Base-by-base conservation (phyloP, 92 coral and sea anemone genomes). In the Virgularia gustaviana region DNA sequence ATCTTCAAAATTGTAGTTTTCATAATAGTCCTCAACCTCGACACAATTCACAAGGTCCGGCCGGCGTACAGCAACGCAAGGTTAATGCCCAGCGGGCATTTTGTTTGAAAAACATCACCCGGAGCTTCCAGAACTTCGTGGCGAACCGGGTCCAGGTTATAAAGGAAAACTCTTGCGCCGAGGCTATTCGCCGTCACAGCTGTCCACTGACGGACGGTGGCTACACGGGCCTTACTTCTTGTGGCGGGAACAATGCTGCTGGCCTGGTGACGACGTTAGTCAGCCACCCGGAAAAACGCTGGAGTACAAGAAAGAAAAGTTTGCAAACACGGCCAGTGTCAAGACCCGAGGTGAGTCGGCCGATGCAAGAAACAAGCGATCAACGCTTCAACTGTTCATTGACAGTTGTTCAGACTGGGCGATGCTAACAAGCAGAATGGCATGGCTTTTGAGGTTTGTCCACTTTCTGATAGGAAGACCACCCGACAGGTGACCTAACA, bases 351-450 rank as follows among this genome's bases (percentile, higher is more conserved):
- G n/a, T n/a, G n/a, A n/a, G n/a, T n/a, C n/a, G n/a, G n/a, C n/a
- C n/a, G n/a, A n/a, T n/a, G n/a, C n/a, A n/a, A n/a, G n/a, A n/a
- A n/a, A n/a, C n/a, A n/a, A n/a, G n/a, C n/a, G n/a, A n/a, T n/a
- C n/a, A n/a, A n/a, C n/a, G n/a, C n/a, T n/a, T n/a, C n/a, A n/a
- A n/a, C n/a, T n/a, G n/a, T n/a, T n/a, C n/a, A 38, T 78, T 11
- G 63, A 60, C 71, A 59, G 38, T 76, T 85, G 85, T 76, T 85
- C 88, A 15, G 82, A 80, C 47, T 85, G 88, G 88, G 75, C 79
- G 57, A 49, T 51, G 36, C 85, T 80, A 23, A 35, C 64, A 45
- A 58, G 85, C 23, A 75, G 55, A 39, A 57, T 85, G 34, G 88
- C 85, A 7, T 85, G 88, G 88, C 79, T 85, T 39, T n/a, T 49